These are phyloP conservation scores for Lophura nycthemera DNA, from an alignment of 2,113 vertebrate genomes.

Conservation along the genomic window DNA sequence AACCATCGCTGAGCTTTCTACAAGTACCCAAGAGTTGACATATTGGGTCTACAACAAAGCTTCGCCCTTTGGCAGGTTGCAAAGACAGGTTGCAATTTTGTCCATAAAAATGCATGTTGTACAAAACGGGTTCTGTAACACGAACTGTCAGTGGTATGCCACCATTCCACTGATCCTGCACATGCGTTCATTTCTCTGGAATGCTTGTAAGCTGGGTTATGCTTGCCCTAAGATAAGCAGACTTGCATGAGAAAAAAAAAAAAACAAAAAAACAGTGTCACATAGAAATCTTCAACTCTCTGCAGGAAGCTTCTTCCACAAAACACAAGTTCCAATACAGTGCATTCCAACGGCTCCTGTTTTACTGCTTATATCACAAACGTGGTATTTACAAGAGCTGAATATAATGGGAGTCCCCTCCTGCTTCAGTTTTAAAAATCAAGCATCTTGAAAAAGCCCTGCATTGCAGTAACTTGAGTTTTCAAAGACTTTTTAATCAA, in stretches of 20 bases:
- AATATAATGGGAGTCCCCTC: background rate
- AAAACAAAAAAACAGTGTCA: background rate
- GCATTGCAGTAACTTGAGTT: background rate
- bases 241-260: background rate
- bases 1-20: background rate
- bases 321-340: constrained; percentile 18
- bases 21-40: background rate
- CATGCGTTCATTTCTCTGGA: constrained; percentile 72
- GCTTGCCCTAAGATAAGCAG: constrained; percentile 65
- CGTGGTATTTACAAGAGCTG: background rate
- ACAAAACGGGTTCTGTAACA: constrained; percentile 68
- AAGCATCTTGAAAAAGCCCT: constrained; percentile 7
- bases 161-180: constrained; percentile 64
- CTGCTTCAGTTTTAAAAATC: constrained; percentile 16
- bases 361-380: background rate
- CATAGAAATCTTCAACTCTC: constrained; percentile 19
- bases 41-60: background rate
- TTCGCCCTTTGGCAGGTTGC: constrained; percentile 23
- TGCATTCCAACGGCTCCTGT: background rate
- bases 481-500: constrained; percentile 30
- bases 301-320: constrained; percentile 9
- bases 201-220: constrained; percentile 61
- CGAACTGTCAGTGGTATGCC: constrained; percentile 65
- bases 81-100: constrained; percentile 53
- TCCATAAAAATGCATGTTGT: constrained; percentile 33